Percentiles rank a stretch among this genome's conserved stretches.
These are phyloP conservation scores for Polymixis flavicincta DNA, from an alignment of 2,888 invertebrate genomes.

Conservation along the genomic window DNA sequence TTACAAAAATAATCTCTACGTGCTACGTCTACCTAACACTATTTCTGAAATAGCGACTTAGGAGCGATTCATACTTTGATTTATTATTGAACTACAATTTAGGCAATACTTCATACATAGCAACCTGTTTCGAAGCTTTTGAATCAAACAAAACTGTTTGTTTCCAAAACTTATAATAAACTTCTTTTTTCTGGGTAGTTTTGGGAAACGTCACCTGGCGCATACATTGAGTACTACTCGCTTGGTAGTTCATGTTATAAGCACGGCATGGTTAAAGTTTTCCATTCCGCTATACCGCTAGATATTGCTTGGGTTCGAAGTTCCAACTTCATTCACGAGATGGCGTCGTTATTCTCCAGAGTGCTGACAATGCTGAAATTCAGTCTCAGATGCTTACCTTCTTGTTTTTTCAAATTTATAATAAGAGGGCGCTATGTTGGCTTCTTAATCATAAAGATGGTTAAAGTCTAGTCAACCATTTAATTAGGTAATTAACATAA, in stretches of 20 bases:
- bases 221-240: conserved; percentile 8
- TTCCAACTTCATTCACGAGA: conserved; percentile 26
- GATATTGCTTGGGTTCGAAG: neutral
- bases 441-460: neutral
- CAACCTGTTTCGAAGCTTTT: no score
- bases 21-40: neutral
- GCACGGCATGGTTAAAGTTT: neutral
- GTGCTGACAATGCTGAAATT: neutral
- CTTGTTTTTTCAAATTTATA: neutral
- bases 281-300: neutral
- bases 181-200: neutral
- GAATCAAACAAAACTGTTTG: no score
- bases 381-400: neutral
- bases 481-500: neutral
- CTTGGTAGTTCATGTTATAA: neutral
- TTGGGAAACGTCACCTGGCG: conserved; percentile 24
- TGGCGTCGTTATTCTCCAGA: conserved; percentile 17
- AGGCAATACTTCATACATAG: neutral
- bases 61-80: neutral
- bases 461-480: neutral
- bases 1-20: neutral
- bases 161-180: no score
- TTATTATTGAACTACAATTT: neutral
- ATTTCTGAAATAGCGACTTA: neutral
- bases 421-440: conserved; percentile 23